phyloP scores from a whole-genome alignment of 2,113 vertebrate species.

The Mustelus asterias region DNA sequence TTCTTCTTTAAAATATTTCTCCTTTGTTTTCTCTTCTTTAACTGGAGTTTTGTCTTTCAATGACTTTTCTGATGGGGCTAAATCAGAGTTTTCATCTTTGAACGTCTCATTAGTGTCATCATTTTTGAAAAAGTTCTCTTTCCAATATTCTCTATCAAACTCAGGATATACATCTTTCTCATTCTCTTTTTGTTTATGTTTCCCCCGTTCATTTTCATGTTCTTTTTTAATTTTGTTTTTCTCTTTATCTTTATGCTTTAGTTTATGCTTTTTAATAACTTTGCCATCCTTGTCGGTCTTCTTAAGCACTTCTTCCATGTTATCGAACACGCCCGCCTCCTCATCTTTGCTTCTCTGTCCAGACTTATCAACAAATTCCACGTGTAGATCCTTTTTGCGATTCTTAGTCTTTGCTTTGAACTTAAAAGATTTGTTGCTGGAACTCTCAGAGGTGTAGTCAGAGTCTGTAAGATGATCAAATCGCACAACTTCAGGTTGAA shows the following conservation, averaged over 20 bases:
- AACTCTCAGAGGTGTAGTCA: constrained; percentile 81
- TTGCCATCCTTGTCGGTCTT: constrained; percentile 87
- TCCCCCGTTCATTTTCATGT: constrained; percentile 77
- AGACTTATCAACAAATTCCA: constrained; percentile 71
- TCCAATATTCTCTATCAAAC: constrained; percentile 99
- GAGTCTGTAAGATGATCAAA: constrained; percentile 79
- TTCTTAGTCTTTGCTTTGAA: constrained; percentile 96
- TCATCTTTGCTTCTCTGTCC: constrained; percentile 76
- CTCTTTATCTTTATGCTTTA: constrained; percentile 85
- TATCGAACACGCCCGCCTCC: constrained; percentile 69
- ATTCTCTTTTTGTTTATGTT: constrained; percentile 74
- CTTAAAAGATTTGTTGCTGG: constrained; percentile 83
- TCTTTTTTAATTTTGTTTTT: constrained; percentile 90
- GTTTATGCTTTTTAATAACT: constrained; percentile 89
- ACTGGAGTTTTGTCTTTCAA: constrained; percentile 64
- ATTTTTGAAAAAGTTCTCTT: constrained; percentile 98
- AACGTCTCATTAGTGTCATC: constrained; percentile 79
- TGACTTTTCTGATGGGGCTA: constrained; percentile 63
- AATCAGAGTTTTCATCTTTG: constrained; percentile 64
- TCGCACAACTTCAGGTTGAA: constrained; percentile 68
- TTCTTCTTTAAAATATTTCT: constrained; percentile 77
- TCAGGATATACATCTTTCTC: constrained; percentile 80
- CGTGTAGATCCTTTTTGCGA: constrained; percentile 74
- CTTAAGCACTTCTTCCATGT: constrained; percentile 68
- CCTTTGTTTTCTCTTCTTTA: constrained; percentile 82